phyloP scores from a whole-genome alignment of 1,140 invertebrate species.

The Pseudomyrmex concolor region DNA sequence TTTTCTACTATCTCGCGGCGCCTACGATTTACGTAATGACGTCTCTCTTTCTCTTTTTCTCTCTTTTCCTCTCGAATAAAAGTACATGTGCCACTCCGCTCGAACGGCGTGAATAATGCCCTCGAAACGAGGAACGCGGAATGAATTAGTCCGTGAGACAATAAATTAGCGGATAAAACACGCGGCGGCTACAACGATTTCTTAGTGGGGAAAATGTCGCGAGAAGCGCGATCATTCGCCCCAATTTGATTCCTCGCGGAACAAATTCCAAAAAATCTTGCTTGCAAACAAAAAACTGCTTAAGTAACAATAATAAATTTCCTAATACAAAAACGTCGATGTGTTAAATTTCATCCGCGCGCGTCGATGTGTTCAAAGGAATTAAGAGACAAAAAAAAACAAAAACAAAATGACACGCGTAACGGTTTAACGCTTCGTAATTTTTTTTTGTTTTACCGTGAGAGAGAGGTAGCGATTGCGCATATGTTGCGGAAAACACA shows the following conservation, averaged over 20 bases:
- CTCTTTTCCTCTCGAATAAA: neutral
- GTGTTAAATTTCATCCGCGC: too few relatives aligned
- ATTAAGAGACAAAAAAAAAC: neutral
- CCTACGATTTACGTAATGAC: conserved; percentile 53
- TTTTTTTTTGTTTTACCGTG: neutral
- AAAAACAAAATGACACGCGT: conserved; percentile 11
- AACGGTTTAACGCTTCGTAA: neutral
- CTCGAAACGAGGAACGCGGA: conserved; percentile 44
- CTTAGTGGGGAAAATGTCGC: conserved; percentile 32
- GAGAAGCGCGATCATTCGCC: neutral
- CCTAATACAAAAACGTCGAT: too few relatives aligned
- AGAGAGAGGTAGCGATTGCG: neutral
- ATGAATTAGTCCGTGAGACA: conserved; percentile 56
- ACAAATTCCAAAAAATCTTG: neutral
- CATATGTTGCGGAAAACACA: neutral
- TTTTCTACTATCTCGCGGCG: conserved; percentile 45
- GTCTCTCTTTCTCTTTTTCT: neutral
- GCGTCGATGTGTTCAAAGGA: neutral
- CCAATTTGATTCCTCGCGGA: conserved; percentile 11
- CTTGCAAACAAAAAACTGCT: too few relatives aligned
- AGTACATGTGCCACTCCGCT: conserved; percentile 34
- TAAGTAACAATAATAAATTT: too few relatives aligned
- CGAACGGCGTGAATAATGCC: conserved; percentile 48
- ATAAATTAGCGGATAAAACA: conserved; percentile 53
- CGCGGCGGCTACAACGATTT: conserved; percentile 50